phyloP scores from a whole-genome alignment of 1,140 invertebrate genomes.

The Listronotus bonariensis region DNA sequence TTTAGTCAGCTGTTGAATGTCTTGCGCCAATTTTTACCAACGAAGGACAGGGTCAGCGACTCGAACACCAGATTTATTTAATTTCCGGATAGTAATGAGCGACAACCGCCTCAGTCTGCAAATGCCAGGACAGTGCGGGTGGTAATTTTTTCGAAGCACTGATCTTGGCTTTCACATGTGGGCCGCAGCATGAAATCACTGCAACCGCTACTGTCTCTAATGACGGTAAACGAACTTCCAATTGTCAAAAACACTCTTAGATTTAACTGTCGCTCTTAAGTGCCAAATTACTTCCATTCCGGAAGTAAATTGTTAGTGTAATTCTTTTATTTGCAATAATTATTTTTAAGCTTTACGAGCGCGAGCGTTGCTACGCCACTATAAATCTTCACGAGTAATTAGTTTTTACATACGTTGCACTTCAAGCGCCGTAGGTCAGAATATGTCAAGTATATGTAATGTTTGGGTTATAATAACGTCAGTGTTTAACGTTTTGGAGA shows the following conservation, averaged over 20 bases:
- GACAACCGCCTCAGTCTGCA: conserved; percentile 36
- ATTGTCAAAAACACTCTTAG: neutral
- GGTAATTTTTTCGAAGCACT: neutral
- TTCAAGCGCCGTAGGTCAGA: conserved; percentile 11
- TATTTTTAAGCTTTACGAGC: conserved; percentile 24
- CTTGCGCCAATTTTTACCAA: too few species aligned
- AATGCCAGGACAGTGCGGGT: conserved; percentile 23
- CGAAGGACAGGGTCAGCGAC: conserved; percentile 35
- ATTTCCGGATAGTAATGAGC: conserved; percentile 45
- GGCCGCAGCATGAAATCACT: conserved; percentile 23
- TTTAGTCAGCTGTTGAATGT: too few species aligned
- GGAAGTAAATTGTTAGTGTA: conserved; percentile 19
- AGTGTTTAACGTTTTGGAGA: neutral
- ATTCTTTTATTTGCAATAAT: conserved; percentile 18
- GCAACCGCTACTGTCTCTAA: conserved; percentile 7
- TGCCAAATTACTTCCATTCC: conserved; percentile 8
- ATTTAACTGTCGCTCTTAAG: conserved; percentile 1
- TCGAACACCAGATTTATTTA: conserved; percentile 47
- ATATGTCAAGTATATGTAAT: conserved; percentile 10
- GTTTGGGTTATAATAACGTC: conserved; percentile 10
- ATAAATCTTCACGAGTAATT: conserved; percentile 28
- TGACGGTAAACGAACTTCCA: conserved; percentile 9
- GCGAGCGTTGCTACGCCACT: conserved; percentile 8
- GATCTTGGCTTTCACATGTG: conserved; percentile 11
- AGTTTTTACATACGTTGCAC: conserved; percentile 19